Conservation (phyloP, 2,888 invertebrate genomes). For the Sinopyrophorus schimmeli region DNA sequence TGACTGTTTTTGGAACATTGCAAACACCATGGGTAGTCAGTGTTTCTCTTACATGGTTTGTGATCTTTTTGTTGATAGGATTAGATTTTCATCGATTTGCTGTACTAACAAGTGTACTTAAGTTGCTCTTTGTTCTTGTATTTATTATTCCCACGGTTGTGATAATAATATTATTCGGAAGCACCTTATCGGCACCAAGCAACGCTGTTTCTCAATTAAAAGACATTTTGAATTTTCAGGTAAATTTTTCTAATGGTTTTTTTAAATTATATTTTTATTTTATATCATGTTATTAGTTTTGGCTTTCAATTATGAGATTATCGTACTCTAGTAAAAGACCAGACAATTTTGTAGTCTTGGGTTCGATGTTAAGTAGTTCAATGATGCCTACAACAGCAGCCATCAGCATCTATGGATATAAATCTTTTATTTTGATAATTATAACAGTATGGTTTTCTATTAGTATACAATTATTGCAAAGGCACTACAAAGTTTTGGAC, state of each 20-base stretch:
- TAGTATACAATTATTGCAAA: background rate
- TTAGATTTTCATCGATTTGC: constrained; percentile 4
- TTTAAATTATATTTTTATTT: too few relatives aligned
- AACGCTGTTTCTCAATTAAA: too few relatives aligned
- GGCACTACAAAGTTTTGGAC: constrained; percentile 1
- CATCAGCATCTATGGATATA: background rate
- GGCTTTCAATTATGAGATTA: constrained; percentile 1
- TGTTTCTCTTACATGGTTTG: constrained; percentile 7
- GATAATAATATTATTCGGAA: background rate
- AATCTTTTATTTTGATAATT: background rate
- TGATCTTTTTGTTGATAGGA: constrained; percentile 2
- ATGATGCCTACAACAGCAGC: background rate
- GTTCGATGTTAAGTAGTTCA: background rate
- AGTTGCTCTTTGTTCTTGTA: background rate
- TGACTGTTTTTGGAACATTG: background rate
- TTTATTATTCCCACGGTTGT: constrained; percentile 5
- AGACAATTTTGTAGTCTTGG: constrained; percentile 6
- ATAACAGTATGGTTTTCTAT: constrained; percentile 1
- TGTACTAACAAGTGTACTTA: background rate
- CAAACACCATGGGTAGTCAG: background rate
- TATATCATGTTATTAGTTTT: constrained; percentile 15
- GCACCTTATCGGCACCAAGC: too few relatives aligned
- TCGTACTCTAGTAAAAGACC: constrained; percentile 1
- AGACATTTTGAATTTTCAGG: too few relatives aligned
- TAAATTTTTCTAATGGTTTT: too few relatives aligned